phyloP scores from a whole-genome alignment of 2,797 vertebrate genomes.

The Diplodus puntazzo region DNA sequence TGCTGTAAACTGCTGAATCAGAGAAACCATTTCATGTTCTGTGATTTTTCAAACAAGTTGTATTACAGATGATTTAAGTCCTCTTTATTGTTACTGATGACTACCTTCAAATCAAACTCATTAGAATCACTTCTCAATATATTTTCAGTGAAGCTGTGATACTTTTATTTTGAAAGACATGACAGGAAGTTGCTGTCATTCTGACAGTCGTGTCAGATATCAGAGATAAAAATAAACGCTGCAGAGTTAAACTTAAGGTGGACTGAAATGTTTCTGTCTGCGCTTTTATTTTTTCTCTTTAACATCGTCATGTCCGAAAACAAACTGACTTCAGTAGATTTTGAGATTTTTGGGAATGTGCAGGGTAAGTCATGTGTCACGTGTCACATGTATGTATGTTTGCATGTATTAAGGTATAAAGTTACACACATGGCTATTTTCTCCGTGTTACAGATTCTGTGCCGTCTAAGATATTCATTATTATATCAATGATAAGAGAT shows the following conservation, averaged over 20 bases:
- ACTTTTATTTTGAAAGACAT: conserved; percentile 7
- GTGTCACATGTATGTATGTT: background rate
- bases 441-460: background rate
- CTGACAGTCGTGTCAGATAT: conserved; percentile 2
- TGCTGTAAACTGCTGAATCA: too few relatives aligned
- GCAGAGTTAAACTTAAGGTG: background rate
- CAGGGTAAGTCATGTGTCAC: conserved; percentile 86
- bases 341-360: conserved; percentile 91
- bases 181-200: conserved; percentile 25
- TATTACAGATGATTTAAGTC: too few relatives aligned
- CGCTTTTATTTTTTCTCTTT: conserved; percentile 30
- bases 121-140: background rate
- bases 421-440: background rate
- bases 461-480: background rate
- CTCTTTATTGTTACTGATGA: too few relatives aligned
- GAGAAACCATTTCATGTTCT: too few relatives aligned
- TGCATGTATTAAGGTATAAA: background rate
- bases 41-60: too few relatives aligned
- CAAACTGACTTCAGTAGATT: conserved; percentile 88
- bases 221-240: conserved; percentile 46
- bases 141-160: background rate
- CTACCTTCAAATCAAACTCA: too few relatives aligned
- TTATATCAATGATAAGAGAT: background rate
- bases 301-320: conserved; percentile 29
- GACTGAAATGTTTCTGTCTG: conserved; percentile 19